Conservation (phyloP, 2,888 invertebrate species). For the Archips xylosteana region DNA sequence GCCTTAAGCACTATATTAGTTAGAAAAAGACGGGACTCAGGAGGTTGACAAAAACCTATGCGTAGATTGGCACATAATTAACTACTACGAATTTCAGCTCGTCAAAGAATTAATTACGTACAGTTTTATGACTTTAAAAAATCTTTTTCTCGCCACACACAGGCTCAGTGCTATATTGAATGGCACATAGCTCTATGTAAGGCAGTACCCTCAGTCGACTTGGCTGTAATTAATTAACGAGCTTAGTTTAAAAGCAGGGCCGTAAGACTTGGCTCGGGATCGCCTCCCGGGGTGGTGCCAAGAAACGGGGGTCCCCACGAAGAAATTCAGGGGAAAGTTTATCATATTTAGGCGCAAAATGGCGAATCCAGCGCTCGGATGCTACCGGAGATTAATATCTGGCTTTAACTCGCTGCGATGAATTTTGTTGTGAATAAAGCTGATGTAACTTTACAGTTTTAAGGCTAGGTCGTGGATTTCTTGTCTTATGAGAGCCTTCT, state of each 20-base stretch:
- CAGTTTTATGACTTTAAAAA: not conserved
- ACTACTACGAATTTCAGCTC: not conserved
- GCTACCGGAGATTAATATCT: slow-evolving; percentile 84
- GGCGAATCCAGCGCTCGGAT: slow-evolving; percentile 84
- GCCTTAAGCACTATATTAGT: no score
- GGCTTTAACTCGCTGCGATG: slow-evolving; percentile 82
- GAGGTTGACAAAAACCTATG: no score
- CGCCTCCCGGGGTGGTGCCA: slow-evolving; percentile 64
- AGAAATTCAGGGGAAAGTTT: slow-evolving; percentile 86
- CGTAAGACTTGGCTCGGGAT: slow-evolving; percentile 80
- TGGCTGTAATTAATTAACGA: slow-evolving; percentile 86
- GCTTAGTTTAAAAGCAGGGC: slow-evolving; percentile 86
- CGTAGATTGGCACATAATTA: not conserved
- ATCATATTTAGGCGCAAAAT: slow-evolving; percentile 86
- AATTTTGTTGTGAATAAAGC: slow-evolving; percentile 80
- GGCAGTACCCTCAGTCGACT: slow-evolving; percentile 80
- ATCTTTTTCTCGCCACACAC: slow-evolving; percentile 22
- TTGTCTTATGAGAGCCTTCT: slow-evolving; percentile 23
- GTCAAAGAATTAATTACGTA: slow-evolving; percentile 1
- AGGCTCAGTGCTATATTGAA: slow-evolving; percentile 72
- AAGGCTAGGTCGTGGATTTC: slow-evolving; percentile 40
- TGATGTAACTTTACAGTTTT: slow-evolving; percentile 75
- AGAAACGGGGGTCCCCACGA: slow-evolving; percentile 70
- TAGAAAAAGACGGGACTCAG: no score
- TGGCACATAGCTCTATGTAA: slow-evolving; percentile 82